phyloP scores from a whole-genome alignment of 2,113 vertebrate genomes.

The Carassius auratus region DNA sequence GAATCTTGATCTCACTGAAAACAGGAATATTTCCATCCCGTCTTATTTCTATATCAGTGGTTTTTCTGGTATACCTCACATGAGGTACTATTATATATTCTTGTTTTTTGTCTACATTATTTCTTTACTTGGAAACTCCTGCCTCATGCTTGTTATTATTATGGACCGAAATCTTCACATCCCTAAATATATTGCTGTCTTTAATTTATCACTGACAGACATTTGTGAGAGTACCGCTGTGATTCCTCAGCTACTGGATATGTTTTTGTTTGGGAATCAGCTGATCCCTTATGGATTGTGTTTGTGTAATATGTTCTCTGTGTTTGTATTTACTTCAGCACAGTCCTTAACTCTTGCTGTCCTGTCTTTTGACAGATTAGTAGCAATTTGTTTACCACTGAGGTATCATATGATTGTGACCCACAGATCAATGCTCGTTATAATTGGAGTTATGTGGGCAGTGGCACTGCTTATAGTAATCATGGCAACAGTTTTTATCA shows the following conservation, averaged over 20 bases:
- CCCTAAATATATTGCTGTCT: conserved; percentile 73
- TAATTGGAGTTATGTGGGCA: conserved; percentile 26
- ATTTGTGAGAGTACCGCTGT: conserved; percentile 66
- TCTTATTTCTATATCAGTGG: too few species aligned
- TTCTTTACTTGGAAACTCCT: conserved; percentile 47
- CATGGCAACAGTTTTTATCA: conserved; percentile 33
- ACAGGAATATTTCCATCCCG: too few species aligned
- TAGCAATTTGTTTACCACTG: conserved; percentile 71
- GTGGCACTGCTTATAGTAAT: not conserved
- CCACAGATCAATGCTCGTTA: conserved; percentile 60
- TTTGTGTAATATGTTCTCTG: not conserved
- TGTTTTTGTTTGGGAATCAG: conserved; percentile 62
- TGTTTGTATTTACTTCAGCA: not conserved
- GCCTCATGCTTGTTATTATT: conserved; percentile 63
- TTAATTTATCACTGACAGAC: conserved; percentile 54
- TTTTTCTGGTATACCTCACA: too few species aligned
- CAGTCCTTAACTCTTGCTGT: conserved; percentile 34
- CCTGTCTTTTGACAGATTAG: conserved; percentile 69
- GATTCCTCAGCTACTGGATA: conserved; percentile 59
- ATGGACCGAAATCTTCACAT: conserved; percentile 55
- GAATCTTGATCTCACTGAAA: too few species aligned
- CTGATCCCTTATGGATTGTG: conserved; percentile 9
- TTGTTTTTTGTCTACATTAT: conserved; percentile 38
- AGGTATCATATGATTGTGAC: conserved; percentile 63
- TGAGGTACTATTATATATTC: not conserved